phyloP scores from a whole-genome alignment of 1,140 invertebrate species.

The Plutomurus gul region DNA sequence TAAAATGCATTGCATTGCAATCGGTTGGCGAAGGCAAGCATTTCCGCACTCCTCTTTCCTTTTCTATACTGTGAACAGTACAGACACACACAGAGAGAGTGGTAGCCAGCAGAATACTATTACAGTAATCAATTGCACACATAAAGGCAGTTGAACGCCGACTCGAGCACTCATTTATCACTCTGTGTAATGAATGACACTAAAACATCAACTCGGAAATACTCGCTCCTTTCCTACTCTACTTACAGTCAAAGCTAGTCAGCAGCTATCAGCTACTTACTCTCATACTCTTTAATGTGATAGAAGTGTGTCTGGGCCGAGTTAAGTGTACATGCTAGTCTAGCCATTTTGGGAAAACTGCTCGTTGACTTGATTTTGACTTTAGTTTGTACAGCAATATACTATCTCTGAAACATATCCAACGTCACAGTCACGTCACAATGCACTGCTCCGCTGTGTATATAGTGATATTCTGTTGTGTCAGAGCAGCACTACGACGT shows the following conservation, averaged over 20 bases:
- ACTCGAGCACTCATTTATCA: slow-evolving; percentile 46
- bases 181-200: slow-evolving; percentile 48
- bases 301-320: not conserved
- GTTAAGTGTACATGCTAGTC: not conserved
- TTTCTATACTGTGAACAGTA: not conserved
- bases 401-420: too few relatives aligned
- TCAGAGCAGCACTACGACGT: too few relatives aligned
- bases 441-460: too few relatives aligned
- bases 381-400: too few relatives aligned
- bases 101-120: not conserved
- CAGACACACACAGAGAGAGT: not conserved
- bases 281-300: slow-evolving; percentile 1
- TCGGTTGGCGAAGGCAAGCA: too few relatives aligned
- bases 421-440: too few relatives aligned
- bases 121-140: slow-evolving; percentile 39
- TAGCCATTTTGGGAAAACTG: not conserved
- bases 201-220: slow-evolving; percentile 39
- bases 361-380: not conserved
- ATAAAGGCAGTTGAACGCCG: slow-evolving; percentile 37
- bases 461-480: too few relatives aligned
- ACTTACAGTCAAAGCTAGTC: not conserved
- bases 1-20: not conserved
- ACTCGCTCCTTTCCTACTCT: not conserved
- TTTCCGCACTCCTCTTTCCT: too few relatives aligned
- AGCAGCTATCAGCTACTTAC: not conserved